Evolutionary conservation across 1,140 invertebrate species (phyloP).

Genomic region (Globodera ellingtonae): DNA sequence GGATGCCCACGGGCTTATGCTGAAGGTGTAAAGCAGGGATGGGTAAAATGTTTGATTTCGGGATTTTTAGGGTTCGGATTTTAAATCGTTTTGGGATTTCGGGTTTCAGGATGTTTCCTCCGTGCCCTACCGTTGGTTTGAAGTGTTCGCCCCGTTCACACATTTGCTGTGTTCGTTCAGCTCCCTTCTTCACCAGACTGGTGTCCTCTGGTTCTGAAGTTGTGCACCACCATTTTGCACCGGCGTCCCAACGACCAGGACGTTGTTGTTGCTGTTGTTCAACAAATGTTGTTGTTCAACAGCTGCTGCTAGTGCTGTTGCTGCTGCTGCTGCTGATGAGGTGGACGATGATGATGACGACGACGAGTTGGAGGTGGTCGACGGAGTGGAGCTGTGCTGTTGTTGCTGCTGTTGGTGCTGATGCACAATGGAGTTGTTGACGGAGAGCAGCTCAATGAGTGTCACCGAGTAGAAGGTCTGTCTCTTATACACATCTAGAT

Average conservation of each 20-base stretch:
- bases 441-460: slow-evolving; percentile 20
- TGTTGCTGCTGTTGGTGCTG: slow-evolving; percentile 4
- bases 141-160: background rate
- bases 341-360: background rate
- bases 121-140: too few relatives aligned
- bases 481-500: too few relatives aligned
- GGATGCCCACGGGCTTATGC: too few relatives aligned
- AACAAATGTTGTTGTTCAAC: slow-evolving; percentile 1
- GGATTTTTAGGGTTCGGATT: too few relatives aligned
- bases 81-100: too few relatives aligned
- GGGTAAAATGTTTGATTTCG: too few relatives aligned
- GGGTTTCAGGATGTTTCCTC: too few relatives aligned
- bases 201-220: background rate
- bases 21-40: too few relatives aligned
- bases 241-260: too few relatives aligned
- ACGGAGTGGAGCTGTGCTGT: background rate
- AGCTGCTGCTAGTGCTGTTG: background rate
- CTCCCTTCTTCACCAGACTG: background rate
- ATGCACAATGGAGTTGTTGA: slow-evolving; percentile 14
- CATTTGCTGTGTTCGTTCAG: background rate
- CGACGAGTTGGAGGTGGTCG: background rate
- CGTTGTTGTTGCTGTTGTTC: background rate
- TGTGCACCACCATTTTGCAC: background rate
- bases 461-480: slow-evolving; percentile 28
- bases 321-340: background rate